Base-by-base conservation (phyloP, 2,888 invertebrate species). In the Eristalis arbustorum region DNA sequence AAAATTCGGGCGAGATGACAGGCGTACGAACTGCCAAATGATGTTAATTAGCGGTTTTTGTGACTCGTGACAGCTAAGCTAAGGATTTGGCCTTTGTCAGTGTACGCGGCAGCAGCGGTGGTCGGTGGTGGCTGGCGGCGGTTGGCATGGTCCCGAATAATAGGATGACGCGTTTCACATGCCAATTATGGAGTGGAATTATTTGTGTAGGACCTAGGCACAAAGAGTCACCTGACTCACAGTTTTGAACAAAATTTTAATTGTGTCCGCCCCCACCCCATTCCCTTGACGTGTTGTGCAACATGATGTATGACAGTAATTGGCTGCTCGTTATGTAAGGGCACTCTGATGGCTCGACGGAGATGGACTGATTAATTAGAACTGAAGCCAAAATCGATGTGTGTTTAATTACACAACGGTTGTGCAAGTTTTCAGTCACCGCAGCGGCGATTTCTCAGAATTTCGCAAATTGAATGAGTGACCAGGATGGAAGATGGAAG, bases 31-130 rank as follows among this genome's bases (percentile, higher is more conserved):
- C n/a, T 59, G 59, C n/a, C 59, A 13, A 59, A 59, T 28, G 59
- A 59, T 59, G 59, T 59, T 59, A 59, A 59, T 59, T 59, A 59
- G 59, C 59, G 25, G 59, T 25, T 59, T 49, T 59, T 59, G 59
- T 23, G 59, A 25, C 23, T 25, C 25, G 25, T 59, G 49, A 10
- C 18, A 18, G 49, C 49, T 49, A 18, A 49, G 49, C 49, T 8
- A 8, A 49, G 49, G 18, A 49, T 18, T n/a, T 49, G 18, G 18
- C 18, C 49, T 18, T 49, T 49, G 18, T 18, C 37, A 37, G 2
- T 13, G 37, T 37, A 13, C 18, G 49, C 49, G 8, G 18, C 31
- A 1, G 8, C n/a, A 31, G 31, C 31, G 31, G 18, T 49, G 49
- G 49, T 49, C 49, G 49, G 18, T 10, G 31, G 31, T 31, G 31